These are phyloP conservation scores for Phengaris arion DNA, from an alignment of 2,888 invertebrate species.

Conservation along the genomic window DNA sequence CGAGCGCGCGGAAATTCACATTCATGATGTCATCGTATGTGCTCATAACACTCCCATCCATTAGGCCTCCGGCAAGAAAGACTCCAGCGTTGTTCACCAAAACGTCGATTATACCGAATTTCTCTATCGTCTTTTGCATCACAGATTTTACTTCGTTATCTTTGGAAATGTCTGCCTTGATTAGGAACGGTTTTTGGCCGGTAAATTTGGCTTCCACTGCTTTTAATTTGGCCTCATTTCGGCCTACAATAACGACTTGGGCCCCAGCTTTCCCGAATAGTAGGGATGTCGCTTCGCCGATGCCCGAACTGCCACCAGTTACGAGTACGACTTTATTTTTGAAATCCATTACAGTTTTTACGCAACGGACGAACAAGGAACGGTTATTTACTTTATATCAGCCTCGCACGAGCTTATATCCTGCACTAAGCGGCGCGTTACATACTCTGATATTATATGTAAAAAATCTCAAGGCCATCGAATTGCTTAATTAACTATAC, in stretches of 20 bases:
- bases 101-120: conserved; percentile 45
- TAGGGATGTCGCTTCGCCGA: conserved; percentile 19
- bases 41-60: conserved; percentile 38
- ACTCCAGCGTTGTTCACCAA: conserved; percentile 50
- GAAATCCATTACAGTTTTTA: conserved; percentile 17
- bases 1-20: conserved; percentile 42
- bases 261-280: conserved; percentile 20
- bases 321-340: conserved; percentile 24
- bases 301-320: conserved; percentile 18
- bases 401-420: not conserved
- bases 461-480: not conserved
- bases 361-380: not conserved
- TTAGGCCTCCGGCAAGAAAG: conserved; percentile 31
- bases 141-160: conserved; percentile 41
- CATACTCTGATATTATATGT: not conserved
- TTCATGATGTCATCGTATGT: conserved; percentile 42
- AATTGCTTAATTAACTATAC: not conserved
- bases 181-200: not conserved
- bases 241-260: conserved; percentile 22
- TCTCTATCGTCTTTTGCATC: conserved; percentile 41
- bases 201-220: not conserved
- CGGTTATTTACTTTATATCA: not conserved
- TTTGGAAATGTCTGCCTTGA: conserved; percentile 43
- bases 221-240: conserved; percentile 26
- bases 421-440: not conserved